These are phyloP conservation scores for Ranitomeya variabilis DNA, from an alignment of 2,113 vertebrate species.

Conservation along the genomic window DNA sequence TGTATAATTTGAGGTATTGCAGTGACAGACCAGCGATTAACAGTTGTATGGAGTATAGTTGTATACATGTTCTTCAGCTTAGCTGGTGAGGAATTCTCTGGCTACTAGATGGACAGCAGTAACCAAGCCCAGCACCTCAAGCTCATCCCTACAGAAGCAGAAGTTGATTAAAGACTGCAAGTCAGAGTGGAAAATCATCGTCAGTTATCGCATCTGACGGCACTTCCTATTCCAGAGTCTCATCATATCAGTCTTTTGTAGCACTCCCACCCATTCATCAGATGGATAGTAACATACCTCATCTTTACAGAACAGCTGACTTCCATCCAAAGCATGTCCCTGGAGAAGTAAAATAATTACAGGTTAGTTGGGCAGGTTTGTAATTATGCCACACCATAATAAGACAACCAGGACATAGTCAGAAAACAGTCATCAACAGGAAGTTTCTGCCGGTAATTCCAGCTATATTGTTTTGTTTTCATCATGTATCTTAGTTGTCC, in stretches of 20 bases:
- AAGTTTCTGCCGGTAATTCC: conserved; percentile 49
- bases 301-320: not conserved
- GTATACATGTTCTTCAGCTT: no score
- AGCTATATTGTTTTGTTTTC: conserved; percentile 30
- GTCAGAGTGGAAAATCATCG: conserved; percentile 73
- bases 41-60: no score
- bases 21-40: no score
- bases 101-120: no score
- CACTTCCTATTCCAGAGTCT: conserved; percentile 90
- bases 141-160: not conserved
- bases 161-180: not conserved
- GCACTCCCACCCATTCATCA: not conserved
- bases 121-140: no score
- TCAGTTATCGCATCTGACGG: conserved; percentile 94
- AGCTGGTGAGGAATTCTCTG: no score
- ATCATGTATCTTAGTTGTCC: not conserved
- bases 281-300: not conserved
- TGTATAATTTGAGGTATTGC: no score
- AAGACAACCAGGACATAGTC: not conserved
- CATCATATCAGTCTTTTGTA: conserved; percentile 71
- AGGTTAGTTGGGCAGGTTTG: not conserved
- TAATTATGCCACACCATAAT: not conserved
- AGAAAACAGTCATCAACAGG: conserved; percentile 36
- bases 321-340: not conserved
- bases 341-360: not conserved